Evolutionary conservation across 2,797 vertebrate genomes (phyloP), one percentile per base, ranked within the genome.

Genomic region (Sebastes paucispinis): DNA sequence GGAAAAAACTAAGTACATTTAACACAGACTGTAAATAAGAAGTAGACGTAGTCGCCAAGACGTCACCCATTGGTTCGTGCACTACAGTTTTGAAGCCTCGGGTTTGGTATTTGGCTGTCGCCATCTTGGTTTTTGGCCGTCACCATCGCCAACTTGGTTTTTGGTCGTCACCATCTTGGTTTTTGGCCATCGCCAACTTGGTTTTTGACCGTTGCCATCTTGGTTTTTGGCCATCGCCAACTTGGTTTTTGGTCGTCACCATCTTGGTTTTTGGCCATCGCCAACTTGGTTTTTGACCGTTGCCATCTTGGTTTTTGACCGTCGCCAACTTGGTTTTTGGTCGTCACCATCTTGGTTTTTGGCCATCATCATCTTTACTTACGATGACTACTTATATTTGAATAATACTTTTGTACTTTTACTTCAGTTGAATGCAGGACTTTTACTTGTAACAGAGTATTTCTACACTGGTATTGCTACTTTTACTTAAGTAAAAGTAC

Each of bases 231-330:
- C 34, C 34, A 1, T 36, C 4, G 2, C 0, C 4, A 36, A 2
- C 0, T 12, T 12, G 11, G 34, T 5, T 0, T 36, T 36, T 36
- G 34, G 1, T 4, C 12, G 0, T 39, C 2, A 1, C 0, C 9
- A 34, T 34, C 0, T 34, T 34, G 32, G 32, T 10, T 0, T 34
- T 34, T 34, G 3, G 32, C 9, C 4, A 0, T 36, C 2, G 2
- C 0, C 34, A 36, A 0, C 0, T 54, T 8, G 8, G 8, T 14
- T 0, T 55, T 22, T 12, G 50, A 4, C 34, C 11, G 2, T 36
- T 2, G 34, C 0, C 11, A 36, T 0, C 0, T 36, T 39, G 36
- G 4, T 39, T 0, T 39, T 39, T 39, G 4, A 4, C 36, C 12
- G 2, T 39, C 1, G 0, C 34, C 10, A 36, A 0, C 3, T 36